A percentile compares a stretch with the other conserved stretches of the same genome.
These are phyloP conservation scores for Mus musculus DNA, from an alignment of 2,113 vertebrate genomes.

Conservation along the genomic window GRCm39 chr13:60701001-60701500, in stretches of 20 bases:
- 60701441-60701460: neutral
- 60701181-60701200: neutral
- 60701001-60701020: too few species aligned
- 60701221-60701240: neutral
- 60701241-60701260: neutral
- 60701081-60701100: neutral
- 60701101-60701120: neutral
- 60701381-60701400: neutral
- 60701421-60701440: too few species aligned
- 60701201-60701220: neutral
- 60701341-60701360: too few species aligned
- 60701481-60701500: too few species aligned
- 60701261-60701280: neutral
- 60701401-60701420: conserved; percentile 1
- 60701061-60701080: neutral
- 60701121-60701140: neutral
- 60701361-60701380: neutral
- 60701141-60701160: neutral
- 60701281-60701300: neutral
- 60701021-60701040: neutral
- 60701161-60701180: neutral
- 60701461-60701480: conserved; percentile 20
- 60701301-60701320: neutral
- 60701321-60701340: neutral
- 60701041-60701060: neutral